phyloP scores from a whole-genome alignment of 1,140 invertebrate genomes.

The Dermatophagoides farinae region DNA sequence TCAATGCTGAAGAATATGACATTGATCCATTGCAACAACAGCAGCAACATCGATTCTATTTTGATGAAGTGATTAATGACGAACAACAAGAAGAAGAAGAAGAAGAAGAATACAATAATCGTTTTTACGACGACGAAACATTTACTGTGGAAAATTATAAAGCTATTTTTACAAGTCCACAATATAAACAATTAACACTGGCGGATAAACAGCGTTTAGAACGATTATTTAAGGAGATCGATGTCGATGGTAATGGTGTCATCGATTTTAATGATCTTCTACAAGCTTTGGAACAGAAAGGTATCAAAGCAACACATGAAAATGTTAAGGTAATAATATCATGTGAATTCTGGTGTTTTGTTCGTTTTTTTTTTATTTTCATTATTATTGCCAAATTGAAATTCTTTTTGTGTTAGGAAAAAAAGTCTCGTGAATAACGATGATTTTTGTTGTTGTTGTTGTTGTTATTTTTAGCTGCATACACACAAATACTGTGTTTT shows the following conservation, averaged over 20 bases:
- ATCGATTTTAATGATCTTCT: constrained; percentile 9
- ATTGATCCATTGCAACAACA: too few relatives aligned
- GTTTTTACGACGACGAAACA: too few relatives aligned
- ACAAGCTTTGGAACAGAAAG: not conserved
- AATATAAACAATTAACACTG: constrained; percentile 7
- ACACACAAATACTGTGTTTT: too few relatives aligned
- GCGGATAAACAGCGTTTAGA: constrained; percentile 6
- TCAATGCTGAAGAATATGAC: too few relatives aligned
- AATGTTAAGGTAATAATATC: constrained; percentile 5
- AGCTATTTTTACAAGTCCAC: not conserved
- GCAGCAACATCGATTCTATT: too few relatives aligned
- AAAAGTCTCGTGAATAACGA: not conserved
- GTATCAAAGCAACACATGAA: constrained; percentile 1
- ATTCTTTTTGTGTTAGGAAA: not conserved
- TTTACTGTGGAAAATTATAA: too few relatives aligned
- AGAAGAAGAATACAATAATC: too few relatives aligned
- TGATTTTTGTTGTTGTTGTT: not conserved
- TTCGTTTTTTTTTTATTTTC: too few relatives aligned
- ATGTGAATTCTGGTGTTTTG: not conserved
- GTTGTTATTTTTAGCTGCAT: not conserved
- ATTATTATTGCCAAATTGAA: not conserved
- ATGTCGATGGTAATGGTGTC: constrained; percentile 8
- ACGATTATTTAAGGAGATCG: not conserved
- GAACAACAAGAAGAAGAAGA: too few relatives aligned
- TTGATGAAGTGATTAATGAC: too few relatives aligned